A percentile compares a stretch with the other conserved stretches of the same genome.
These are phyloP conservation scores for Enhydra lutris DNA, from an alignment of 2,113 vertebrate species.

Conservation along the genomic window DNA sequence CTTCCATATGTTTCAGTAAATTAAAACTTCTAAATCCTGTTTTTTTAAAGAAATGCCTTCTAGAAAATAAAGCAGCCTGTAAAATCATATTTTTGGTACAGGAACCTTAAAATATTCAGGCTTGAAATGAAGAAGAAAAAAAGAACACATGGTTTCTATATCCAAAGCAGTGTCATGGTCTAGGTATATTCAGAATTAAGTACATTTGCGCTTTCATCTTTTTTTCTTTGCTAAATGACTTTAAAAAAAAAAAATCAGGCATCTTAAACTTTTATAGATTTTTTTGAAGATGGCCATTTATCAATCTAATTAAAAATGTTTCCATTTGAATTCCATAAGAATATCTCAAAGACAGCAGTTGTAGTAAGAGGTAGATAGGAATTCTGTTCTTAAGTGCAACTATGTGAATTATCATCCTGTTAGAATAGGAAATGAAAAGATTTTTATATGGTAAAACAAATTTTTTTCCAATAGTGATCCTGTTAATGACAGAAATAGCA, in stretches of 20 bases:
- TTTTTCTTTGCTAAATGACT: background rate
- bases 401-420: background rate
- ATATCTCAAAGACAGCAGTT: background rate
- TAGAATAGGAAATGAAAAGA: background rate
- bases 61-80: constrained; percentile 9
- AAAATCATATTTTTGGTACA: constrained; percentile 30
- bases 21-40: constrained; percentile 46
- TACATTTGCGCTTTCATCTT: background rate
- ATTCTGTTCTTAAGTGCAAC: background rate
- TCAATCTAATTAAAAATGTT: constrained; percentile 10
- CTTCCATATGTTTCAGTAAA: constrained; percentile 60
- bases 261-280: background rate
- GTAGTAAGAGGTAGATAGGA: background rate
- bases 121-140: background rate
- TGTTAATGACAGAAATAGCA: background rate
- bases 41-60: constrained; percentile 11
- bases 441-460: background rate
- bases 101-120: constrained; percentile 37
- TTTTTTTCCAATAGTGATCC: background rate
- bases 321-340: background rate
- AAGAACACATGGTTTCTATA: background rate
- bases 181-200: background rate
- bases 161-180: background rate
- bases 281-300: constrained; percentile 8
- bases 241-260: background rate